phyloP scores from a whole-genome alignment of 2,888 invertebrate species.

The Drosophila pullipes region DNA sequence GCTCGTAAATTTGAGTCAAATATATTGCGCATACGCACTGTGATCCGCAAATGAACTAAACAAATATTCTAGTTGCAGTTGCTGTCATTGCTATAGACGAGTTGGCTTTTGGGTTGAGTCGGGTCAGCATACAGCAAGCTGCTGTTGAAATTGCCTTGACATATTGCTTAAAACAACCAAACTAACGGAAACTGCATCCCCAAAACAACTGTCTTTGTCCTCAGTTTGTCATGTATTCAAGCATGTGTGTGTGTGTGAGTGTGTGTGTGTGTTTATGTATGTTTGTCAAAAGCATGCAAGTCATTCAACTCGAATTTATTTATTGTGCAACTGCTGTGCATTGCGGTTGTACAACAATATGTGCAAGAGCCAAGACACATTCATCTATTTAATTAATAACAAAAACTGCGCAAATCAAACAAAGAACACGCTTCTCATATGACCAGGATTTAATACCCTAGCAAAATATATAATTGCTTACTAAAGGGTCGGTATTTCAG shows the following conservation, averaged over 20 bases:
- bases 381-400: conserved; percentile 72
- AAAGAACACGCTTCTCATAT: conserved; percentile 6
- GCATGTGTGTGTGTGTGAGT: neutral
- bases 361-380: conserved; percentile 54
- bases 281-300: conserved; percentile 67
- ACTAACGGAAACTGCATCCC: conserved; percentile 32
- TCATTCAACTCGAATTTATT: conserved; percentile 74
- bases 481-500: neutral
- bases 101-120: conserved; percentile 42
- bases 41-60: conserved; percentile 47
- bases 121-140: conserved; percentile 50
- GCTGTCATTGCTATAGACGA: conserved; percentile 20
- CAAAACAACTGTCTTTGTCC: conserved; percentile 45
- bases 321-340: conserved; percentile 60
- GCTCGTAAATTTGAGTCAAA: conserved; percentile 58
- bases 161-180: conserved; percentile 62
- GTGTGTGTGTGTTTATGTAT: conserved; percentile 17
- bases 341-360: conserved; percentile 28
- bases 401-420: conserved; percentile 52
- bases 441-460: conserved; percentile 9
- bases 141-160: conserved; percentile 66
- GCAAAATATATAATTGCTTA: neutral
- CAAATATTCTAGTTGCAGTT: conserved; percentile 51
- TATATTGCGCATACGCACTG: conserved; percentile 65
- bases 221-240: conserved; percentile 6